A percentile compares a stretch with the other conserved stretches of the same genome.
These are phyloP conservation scores for Dimorphilus gyrociliatus DNA, from an alignment of 2,888 invertebrate genomes.

Conservation along the genomic window DNA sequence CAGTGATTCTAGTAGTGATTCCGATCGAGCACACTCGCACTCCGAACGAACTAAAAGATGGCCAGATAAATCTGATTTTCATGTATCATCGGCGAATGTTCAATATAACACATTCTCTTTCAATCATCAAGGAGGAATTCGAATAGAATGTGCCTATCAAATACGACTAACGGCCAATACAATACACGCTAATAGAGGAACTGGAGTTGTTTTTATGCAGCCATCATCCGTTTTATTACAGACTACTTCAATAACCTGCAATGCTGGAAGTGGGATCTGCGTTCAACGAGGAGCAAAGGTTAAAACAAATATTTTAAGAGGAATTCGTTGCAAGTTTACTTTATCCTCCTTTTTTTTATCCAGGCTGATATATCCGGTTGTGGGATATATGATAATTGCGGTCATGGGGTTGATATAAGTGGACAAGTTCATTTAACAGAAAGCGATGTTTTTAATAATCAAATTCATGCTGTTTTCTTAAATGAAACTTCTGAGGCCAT, in stretches of 20 bases:
- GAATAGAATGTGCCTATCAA: conserved; percentile 16
- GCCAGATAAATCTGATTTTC: neutral
- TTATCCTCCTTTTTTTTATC: too few species aligned
- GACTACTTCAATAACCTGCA: conserved; percentile 20
- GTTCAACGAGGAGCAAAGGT: conserved; percentile 4
- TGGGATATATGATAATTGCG: conserved; percentile 26
- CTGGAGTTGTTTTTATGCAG: conserved; percentile 20
- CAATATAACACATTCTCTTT: neutral
- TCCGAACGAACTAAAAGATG: neutral
- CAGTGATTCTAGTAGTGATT: too few species aligned
- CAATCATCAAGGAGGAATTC: conserved; percentile 17
- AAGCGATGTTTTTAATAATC: conserved; percentile 24
- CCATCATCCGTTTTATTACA: conserved; percentile 13
- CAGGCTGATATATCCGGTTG: conserved; percentile 20
- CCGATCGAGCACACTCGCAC: too few species aligned
- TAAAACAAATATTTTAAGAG: too few species aligned
- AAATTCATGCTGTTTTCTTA: conserved; percentile 9
- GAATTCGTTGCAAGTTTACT: neutral
- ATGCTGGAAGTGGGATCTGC: conserved; percentile 17
- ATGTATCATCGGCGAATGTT: too few species aligned
- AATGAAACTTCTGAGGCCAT: too few species aligned
- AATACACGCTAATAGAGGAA: conserved; percentile 20
- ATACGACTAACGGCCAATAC: conserved; percentile 18
- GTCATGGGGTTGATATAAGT: conserved; percentile 18
- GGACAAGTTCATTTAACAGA: conserved; percentile 14